Conservation (phyloP, 2,888 invertebrate genomes). For the Sphaerophoria taeniata region DNA sequence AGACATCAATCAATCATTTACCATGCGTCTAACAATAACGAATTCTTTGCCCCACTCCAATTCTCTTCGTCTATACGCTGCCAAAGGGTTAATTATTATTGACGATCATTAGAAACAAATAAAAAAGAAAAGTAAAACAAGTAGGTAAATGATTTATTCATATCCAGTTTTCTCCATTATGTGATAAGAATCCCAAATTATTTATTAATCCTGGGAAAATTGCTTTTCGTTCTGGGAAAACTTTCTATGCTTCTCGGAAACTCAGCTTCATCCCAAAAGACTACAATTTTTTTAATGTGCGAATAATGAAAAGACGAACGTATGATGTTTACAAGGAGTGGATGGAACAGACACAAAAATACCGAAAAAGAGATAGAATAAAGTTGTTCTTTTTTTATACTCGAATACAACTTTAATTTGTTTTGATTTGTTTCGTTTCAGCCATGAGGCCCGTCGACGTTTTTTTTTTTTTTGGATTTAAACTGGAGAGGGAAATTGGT, state of each 20-base stretch:
- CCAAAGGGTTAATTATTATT: constrained; percentile 29
- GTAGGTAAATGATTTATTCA: background rate
- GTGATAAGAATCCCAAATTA: constrained; percentile 29
- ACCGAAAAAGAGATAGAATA: background rate
- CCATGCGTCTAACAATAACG: background rate
- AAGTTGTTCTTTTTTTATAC: constrained; percentile 6
- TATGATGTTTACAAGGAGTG: background rate
- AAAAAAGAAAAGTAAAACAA: background rate
- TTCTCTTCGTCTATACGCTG: background rate
- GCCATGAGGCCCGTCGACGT: background rate
- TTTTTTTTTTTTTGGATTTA: background rate
- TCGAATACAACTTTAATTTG: background rate
- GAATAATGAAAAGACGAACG: background rate
- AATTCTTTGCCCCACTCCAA: background rate
- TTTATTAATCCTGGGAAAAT: constrained; percentile 27
- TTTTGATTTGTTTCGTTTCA: constrained; percentile 20
- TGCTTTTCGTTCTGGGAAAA: constrained; percentile 7
- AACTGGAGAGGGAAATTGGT: background rate
- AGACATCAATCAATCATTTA: background rate
- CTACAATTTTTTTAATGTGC: background rate
- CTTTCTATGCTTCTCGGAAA: background rate
- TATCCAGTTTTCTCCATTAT: background rate
- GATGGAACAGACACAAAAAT: background rate
- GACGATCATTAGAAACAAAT: background rate
- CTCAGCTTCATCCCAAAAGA: background rate